Conservation (phyloP, 2,888 invertebrate genomes). For the Tethea ocularis region DNA sequence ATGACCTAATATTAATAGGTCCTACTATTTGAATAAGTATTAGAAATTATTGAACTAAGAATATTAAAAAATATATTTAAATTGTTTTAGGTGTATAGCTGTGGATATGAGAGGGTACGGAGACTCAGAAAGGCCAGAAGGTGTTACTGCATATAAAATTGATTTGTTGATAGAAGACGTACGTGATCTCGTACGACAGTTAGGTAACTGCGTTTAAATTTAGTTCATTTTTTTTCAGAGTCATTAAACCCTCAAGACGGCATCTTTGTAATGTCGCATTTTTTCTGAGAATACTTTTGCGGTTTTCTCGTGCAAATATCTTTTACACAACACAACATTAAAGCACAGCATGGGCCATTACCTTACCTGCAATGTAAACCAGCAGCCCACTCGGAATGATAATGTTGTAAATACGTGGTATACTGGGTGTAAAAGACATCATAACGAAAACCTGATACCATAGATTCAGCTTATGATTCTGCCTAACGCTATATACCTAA, state of each 20-base stretch:
- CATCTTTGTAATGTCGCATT: not conserved
- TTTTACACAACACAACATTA: not conserved
- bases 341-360: not conserved
- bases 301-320: not conserved
- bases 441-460: too few relatives aligned
- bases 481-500: too few relatives aligned
- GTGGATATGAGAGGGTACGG: constrained; percentile 88
- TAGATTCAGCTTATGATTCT: too few relatives aligned
- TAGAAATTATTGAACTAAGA: too few relatives aligned
- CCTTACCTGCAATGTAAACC: too few relatives aligned
- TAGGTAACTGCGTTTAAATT: constrained; percentile 59
- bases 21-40: too few relatives aligned
- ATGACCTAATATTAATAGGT: too few relatives aligned
- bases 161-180: constrained; percentile 84
- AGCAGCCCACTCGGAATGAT: too few relatives aligned
- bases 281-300: not conserved
- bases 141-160: constrained; percentile 74
- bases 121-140: constrained; percentile 86
- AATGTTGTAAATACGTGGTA: too few relatives aligned
- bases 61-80: not conserved
- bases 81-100: constrained; percentile 84
- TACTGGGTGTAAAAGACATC: too few relatives aligned
- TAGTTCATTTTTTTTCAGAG: too few relatives aligned
- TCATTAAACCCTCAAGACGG: too few relatives aligned
- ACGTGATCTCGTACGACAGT: constrained; percentile 80